Base-by-base conservation (phyloP, 2,888 invertebrate species). In the Magallana nippona region DNA sequence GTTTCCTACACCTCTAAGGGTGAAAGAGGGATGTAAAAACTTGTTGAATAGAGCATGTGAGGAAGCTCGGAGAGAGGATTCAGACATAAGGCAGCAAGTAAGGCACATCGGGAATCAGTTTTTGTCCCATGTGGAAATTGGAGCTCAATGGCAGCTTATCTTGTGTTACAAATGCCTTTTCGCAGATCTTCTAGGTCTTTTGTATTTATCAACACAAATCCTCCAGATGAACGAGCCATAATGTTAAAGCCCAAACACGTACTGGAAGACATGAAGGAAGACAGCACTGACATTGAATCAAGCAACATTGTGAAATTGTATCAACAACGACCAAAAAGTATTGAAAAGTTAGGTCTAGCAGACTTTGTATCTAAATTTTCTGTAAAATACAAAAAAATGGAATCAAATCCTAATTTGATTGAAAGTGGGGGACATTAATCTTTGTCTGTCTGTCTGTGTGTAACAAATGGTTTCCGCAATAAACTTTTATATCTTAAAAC, bases 191-290 rank as follows among this genome's bases (percentile, higher is more conserved):
- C 83, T 55, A 79, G 83, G 62, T 57, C 79, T 62, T 79, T 83
- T 3, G 60, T 78, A 17, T 83, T 62, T 27, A 83, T 83, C 19
- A 83, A 79, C 63, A 83, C 79, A 22, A 55, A 56, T 83, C 83
- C 83, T 10, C 17, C 13, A 55, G 79, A 83, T 55, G 79, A 83
- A 17, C 62, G 83, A 55, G 79, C 62, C n/a, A 55, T 83, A 11
- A 32, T 83, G 17, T 55, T 78, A n/a, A 78, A 78, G 27, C 55
- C 19, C 22, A 62, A 27, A 22, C 55, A 27, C 27, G 78, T 82
- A n/a, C 56, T 87, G 27, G 79, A 86, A 71, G 55, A 86, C 1
- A 71, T 91, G 17, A 84, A 87, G n/a, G 79, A 80, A 60, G 81
- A 84, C 11, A 85, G 84, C 11, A 81, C 57, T 82, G 79, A 87